phyloP scores from a whole-genome alignment of 2,797 vertebrate genomes.

The Ambastaia sidthimunki region DNA sequence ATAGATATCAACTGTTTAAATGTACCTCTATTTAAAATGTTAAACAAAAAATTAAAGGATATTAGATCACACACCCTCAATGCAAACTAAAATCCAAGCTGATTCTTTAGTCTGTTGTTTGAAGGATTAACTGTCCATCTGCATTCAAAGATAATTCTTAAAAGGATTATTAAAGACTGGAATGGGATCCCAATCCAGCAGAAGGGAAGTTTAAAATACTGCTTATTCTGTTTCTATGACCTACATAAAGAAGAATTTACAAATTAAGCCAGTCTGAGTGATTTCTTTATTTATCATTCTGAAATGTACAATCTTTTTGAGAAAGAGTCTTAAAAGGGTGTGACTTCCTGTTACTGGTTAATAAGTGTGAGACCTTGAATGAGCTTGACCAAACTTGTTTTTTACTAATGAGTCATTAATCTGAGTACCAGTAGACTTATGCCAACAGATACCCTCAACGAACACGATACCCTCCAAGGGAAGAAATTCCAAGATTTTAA shows the following conservation, averaged over 20 bases:
- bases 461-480: neutral
- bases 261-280: neutral
- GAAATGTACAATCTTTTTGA: constrained; percentile 9
- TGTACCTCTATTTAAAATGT: neutral
- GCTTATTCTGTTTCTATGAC: constrained; percentile 3
- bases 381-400: constrained; percentile 31
- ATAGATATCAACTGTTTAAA: neutral
- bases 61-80: neutral
- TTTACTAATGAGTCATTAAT: constrained; percentile 1
- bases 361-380: constrained; percentile 26
- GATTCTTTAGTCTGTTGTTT: constrained; percentile 3
- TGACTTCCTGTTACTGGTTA: constrained; percentile 5
- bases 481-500: neutral
- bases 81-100: neutral
- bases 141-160: neutral
- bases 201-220: neutral
- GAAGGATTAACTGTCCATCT: neutral
- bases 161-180: neutral
- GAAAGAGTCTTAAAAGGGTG: constrained; percentile 24
- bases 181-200: neutral
- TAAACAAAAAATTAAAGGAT: no score
- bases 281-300: neutral
- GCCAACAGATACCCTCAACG: neutral
- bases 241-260: neutral
- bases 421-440: neutral